These are phyloP conservation scores for Dione juno DNA, from an alignment of 2,888 invertebrate genomes.

Conservation along the genomic window DNA sequence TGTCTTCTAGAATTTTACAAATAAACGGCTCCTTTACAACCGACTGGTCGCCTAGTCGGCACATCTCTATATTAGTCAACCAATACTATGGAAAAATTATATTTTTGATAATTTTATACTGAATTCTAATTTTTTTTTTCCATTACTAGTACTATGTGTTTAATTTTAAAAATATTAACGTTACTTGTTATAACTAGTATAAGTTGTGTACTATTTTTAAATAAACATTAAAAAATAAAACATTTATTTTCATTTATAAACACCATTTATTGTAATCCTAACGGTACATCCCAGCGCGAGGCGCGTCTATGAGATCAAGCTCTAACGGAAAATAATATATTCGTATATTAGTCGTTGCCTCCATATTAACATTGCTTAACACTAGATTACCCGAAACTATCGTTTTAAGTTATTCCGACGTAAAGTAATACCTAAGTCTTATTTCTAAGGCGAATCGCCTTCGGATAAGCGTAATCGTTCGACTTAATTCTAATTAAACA, in stretches of 20 bases:
- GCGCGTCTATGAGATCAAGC: slow-evolving; percentile 70
- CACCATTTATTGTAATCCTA: slow-evolving; percentile 77
- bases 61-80: too few species aligned
- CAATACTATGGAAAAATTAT: too few species aligned
- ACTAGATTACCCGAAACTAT: slow-evolving; percentile 56
- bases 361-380: slow-evolving; percentile 77
- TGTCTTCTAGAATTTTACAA: too few species aligned
- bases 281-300: slow-evolving; percentile 57
- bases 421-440: slow-evolving; percentile 73
- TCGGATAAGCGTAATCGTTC: slow-evolving; percentile 79
- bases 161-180: too few species aligned
- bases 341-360: slow-evolving; percentile 39
- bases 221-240: slow-evolving; percentile 11
- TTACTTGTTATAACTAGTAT: not conserved
- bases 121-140: too few species aligned
- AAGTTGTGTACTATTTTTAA: slow-evolving; percentile 26
- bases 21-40: too few species aligned
- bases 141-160: too few species aligned
- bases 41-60: too few species aligned
- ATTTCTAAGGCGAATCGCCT: slow-evolving; percentile 74
- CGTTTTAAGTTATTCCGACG: slow-evolving; percentile 72
- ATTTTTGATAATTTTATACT: too few species aligned
- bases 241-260: slow-evolving; percentile 58
- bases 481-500: slow-evolving; percentile 68
- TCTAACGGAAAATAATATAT: slow-evolving; percentile 62